phyloP scores from a whole-genome alignment of 2,113 vertebrate genomes.

The Daboia siamensis region DNA sequence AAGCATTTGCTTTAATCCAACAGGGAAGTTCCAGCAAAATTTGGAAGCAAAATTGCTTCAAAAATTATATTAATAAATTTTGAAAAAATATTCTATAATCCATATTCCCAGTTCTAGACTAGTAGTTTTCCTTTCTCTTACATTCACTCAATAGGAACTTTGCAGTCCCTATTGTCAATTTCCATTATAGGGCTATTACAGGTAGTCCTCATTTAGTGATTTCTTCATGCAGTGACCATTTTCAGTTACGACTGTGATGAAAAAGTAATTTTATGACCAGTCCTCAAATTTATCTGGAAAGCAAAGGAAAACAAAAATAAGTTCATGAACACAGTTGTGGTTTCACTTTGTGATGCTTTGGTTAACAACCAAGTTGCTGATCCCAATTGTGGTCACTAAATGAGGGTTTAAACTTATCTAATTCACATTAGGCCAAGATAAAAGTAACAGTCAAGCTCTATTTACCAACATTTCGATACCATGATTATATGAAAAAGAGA shows the following conservation, averaged over 20 bases:
- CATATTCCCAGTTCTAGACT: background rate
- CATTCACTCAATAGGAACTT: background rate
- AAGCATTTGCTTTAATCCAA: background rate
- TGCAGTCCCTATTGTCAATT: background rate
- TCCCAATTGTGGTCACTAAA: background rate
- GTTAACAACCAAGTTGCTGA: background rate
- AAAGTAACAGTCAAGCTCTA: background rate
- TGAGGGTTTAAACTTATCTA: background rate
- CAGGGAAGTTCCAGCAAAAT: background rate
- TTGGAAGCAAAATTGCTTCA: background rate
- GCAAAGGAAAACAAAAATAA: background rate
- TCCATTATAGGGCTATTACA: background rate
- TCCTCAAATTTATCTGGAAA: background rate
- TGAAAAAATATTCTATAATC: background rate
- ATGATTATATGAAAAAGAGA: background rate
- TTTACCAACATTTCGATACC: background rate
- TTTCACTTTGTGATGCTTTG: background rate
- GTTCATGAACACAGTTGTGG: background rate
- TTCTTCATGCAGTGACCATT: background rate
- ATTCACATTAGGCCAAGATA: background rate
- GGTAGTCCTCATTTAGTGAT: background rate
- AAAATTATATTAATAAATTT: background rate
- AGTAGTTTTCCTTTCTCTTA: background rate
- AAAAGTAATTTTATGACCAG: background rate
- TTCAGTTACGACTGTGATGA: background rate